Evolutionary conservation across 2,113 vertebrate species (phyloP).

Genomic region (Phaethornis superciliosus): DNA sequence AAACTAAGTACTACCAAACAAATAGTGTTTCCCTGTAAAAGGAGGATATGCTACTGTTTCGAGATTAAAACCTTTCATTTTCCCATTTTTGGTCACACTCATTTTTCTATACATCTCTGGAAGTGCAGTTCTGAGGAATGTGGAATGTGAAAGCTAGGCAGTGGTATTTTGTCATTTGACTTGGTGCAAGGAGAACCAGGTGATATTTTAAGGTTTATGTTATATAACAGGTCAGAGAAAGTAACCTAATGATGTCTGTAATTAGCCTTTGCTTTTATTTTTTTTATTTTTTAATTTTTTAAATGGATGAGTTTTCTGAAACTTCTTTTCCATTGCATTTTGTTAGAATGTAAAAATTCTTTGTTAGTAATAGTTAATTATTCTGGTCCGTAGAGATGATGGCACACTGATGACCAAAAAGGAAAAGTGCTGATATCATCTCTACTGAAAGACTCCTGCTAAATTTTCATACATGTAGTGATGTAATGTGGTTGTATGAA

Average conservation of each 20-base stretch:
- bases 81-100: neutral
- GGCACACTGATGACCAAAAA: neutral
- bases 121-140: neutral
- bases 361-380: neutral
- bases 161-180: neutral
- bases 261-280: neutral
- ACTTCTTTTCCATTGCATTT: neutral
- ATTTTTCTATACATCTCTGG: neutral
- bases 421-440: neutral
- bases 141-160: neutral
- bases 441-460: neutral
- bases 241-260: neutral
- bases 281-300: neutral
- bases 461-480: neutral
- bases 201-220: neutral
- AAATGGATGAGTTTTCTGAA: neutral
- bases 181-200: neutral
- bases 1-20: conserved; percentile 7
- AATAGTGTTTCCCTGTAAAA: neutral
- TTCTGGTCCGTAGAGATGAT: neutral
- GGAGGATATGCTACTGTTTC: neutral
- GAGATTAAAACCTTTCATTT: conserved; percentile 1
- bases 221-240: neutral
- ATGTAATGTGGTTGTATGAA: neutral
- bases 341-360: neutral